A percentile compares a stretch with the other conserved stretches of the same genome.
These are phyloP conservation scores for Eidolon helvum DNA, from an alignment of 2,113 vertebrate genomes.

Conservation along the genomic window DNA sequence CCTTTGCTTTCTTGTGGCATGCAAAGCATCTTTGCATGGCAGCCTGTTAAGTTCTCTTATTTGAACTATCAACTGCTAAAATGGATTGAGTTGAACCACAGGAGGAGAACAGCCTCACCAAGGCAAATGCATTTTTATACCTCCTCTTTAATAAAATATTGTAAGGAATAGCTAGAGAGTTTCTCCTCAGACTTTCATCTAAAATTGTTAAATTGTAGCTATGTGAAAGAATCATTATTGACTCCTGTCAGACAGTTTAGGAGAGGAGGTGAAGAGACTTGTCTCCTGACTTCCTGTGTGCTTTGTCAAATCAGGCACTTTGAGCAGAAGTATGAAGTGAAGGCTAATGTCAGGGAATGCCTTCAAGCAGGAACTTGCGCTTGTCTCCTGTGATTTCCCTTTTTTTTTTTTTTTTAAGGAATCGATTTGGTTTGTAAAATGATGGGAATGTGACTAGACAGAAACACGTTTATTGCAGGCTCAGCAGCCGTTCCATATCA, in stretches of 20 bases:
- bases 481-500: conserved; percentile 81
- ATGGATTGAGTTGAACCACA: conserved; percentile 51
- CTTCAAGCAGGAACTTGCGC: conserved; percentile 86
- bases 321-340: conserved; percentile 86
- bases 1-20: conserved; percentile 48
- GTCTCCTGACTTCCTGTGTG: conserved; percentile 79
- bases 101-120: conserved; percentile 28
- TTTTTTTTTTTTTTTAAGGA: conserved; percentile 38
- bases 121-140: conserved; percentile 52
- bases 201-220: conserved; percentile 79
- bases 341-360: conserved; percentile 89
- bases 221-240: conserved; percentile 86
- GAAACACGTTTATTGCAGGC: conserved; percentile 74
- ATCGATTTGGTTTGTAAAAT: conserved; percentile 69
- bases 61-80: conserved; percentile 67
- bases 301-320: conserved; percentile 90
- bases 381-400: conserved; percentile 81
- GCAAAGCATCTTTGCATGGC: conserved; percentile 41
- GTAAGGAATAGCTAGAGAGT: conserved; percentile 61
- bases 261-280: conserved; percentile 74
- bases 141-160: conserved; percentile 70
- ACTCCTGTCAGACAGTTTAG: conserved; percentile 83
- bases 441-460: conserved; percentile 82
- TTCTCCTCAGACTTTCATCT: conserved; percentile 77
- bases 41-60: conserved; percentile 49